Percentiles rank a stretch among this genome's conserved stretches.
Conservation (phyloP, 2,797 vertebrate species). For the Sylvilagus floridanus region DNA sequence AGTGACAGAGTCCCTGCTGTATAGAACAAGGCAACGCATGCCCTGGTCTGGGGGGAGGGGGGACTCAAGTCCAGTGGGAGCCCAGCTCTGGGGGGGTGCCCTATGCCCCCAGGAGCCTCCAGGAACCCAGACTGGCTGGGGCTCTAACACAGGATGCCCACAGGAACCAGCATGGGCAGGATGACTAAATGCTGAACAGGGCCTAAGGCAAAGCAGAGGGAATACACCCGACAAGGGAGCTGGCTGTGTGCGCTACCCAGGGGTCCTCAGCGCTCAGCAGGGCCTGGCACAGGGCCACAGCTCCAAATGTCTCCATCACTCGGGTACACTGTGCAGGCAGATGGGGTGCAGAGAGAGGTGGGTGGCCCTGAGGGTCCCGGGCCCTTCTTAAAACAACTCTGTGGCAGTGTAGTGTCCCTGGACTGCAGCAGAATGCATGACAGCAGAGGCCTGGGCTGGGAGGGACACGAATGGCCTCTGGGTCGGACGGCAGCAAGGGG, state of each 20-base stretch:
- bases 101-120: not conserved
- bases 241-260: not conserved
- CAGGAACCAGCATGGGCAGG: not conserved
- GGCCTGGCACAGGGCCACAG: not conserved
- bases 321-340: not conserved
- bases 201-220: not conserved
- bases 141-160: not conserved
- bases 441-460: not conserved
- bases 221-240: not conserved
- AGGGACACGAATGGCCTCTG: not conserved
- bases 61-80: not conserved
- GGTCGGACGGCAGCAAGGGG: not conserved
- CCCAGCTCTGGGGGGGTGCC: not conserved
- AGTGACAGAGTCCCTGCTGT: not conserved
- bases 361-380: not conserved
- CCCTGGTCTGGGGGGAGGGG: too few species aligned
- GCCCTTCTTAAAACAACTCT: not conserved
- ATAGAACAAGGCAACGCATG: not conserved
- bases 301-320: not conserved
- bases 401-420: too few species aligned
- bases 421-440: not conserved
- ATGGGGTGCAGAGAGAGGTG: fast-evolving
- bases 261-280: not conserved
- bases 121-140: not conserved
- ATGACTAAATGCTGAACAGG: not conserved